Base-by-base conservation (phyloP, 2,797 vertebrate genomes). In the Tangara arthus region DNA sequence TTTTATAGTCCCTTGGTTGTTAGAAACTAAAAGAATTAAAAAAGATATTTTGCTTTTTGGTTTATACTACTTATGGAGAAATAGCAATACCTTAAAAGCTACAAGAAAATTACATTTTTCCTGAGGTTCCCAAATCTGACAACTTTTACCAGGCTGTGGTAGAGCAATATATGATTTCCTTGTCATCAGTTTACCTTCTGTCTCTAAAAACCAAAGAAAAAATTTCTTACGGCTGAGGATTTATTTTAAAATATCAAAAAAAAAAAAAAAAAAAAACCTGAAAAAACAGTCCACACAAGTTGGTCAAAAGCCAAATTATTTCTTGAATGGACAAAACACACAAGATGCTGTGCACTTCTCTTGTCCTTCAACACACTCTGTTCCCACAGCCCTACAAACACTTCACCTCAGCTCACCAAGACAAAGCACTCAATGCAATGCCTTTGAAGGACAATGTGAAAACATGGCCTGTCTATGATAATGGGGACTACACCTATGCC, bases 331-430 rank as follows among this genome's bases (percentile, higher is more conserved):
- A 42, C 16, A n/a, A 27, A 35, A 15, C 3, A 32, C 10, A 57
- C 17, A 26, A 80, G 63, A 32, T 21, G 4, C 11, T 16, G 24
- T 2, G 6, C 2, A 39, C 17, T 66, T 61, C 60, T 57, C 15
- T 70, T 61, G 52, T 57, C 23, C 9, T 35, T 0, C 0, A 75
- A 30, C 28, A 35, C 3, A 1, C 0, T 0, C 7, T 49, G 15
- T 9, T 7, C 20, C 24, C n/a, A 42, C 8, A 4, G 16, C 20
- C 30, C 10, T 1, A 2, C 21, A 72, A 57, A 61, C 16, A 26
- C 3, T 28, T 30, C 13, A 27, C 3, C 16, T 68, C 63, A 76
- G 27, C 26, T 87, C 27, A 11, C 3, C 34, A 46, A 12, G 11
- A 50, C 1, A 77, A 76, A 70, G 10, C 22, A 32, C 12, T n/a